Evolutionary conservation across 2,888 invertebrate genomes (phyloP), one percentile per base, ranked within the genome.

Genomic region (Lutraria lutraria): DNA sequence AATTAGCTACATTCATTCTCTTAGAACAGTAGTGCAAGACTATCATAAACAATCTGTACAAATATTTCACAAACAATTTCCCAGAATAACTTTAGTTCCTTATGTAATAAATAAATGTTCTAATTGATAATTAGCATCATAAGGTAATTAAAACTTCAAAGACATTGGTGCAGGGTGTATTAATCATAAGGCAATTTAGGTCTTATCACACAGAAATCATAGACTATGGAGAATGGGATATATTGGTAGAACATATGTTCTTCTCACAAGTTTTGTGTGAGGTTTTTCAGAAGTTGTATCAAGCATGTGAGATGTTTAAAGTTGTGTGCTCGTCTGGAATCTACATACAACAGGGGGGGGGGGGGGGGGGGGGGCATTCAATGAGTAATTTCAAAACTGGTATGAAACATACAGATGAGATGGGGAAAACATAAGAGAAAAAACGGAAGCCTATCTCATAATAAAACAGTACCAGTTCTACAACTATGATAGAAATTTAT

Each of bases 201-300:
- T 53, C 54, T 79, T 86, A 83, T 86, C 85, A 54, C 16, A 34
- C 16, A 34, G 34, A 34, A 76, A 76, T 76, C 76, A 76, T 16
- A 25, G 31, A 76, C 19, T 16, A 76, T 76, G 29, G 31, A 76
- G 76, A 16, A 34, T 34, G 16, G 29, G 76, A 76, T 76, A 76
- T 25, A 76, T 31, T 76, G 31, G 31, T 76, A 76, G 83, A 88
- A 76, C 89, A 89, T 81, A 83, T 89, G 89, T 86, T 85, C 63
- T 76, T 81, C 84, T 89, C 83, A 83, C 89, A 89, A 83, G 86
- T 89, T 86, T 79, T 53, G 89, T 89, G 89, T 83, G 83, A 89
- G 83, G 80, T 29, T 52, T 87, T 83, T 19, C 29, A 63, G 80
- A 54, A 81, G 79, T 34, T 83, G 81, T 43, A 63, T 25, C 16